Conservation (phyloP, 2,113 vertebrate genomes). For the Phainopepla nitens region DNA sequence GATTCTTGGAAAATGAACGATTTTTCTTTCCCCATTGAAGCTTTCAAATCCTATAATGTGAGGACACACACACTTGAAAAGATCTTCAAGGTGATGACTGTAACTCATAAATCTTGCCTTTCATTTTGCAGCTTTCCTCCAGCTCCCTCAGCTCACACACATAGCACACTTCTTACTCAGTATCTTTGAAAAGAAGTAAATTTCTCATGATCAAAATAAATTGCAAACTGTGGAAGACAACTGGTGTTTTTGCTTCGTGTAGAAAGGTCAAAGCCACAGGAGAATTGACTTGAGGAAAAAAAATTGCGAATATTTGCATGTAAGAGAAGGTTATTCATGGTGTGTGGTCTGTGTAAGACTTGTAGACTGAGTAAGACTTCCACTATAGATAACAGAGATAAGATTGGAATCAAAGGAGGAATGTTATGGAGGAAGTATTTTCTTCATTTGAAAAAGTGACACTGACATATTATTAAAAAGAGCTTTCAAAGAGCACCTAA, state of each 20-base stretch:
- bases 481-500: slow-evolving; percentile 4
- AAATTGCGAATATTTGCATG: slow-evolving; percentile 32
- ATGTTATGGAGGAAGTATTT: slow-evolving; percentile 23
- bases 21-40: neutral
- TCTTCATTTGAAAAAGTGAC: slow-evolving; percentile 24
- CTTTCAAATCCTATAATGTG: neutral
- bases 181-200: slow-evolving; percentile 59
- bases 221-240: neutral
- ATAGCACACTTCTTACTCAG: neutral
- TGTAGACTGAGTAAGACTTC: slow-evolving; percentile 10
- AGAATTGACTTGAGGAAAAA: slow-evolving; percentile 7
- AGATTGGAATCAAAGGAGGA: slow-evolving; percentile 45
- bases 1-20: neutral
- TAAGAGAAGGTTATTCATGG: slow-evolving; percentile 49
- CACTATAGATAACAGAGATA: slow-evolving; percentile 48
- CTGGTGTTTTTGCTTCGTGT: neutral
- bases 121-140: slow-evolving; percentile 7
- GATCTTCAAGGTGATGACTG: slow-evolving; percentile 20
- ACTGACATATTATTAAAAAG: slow-evolving; percentile 18
- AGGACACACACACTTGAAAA: neutral
- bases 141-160: neutral
- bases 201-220: slow-evolving; percentile 14
- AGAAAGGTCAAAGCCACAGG: neutral
- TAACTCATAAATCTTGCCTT: slow-evolving; percentile 35
- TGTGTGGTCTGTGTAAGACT: neutral